Base-by-base conservation (phyloP, 2,888 invertebrate species). In the Venusia cambrica region DNA sequence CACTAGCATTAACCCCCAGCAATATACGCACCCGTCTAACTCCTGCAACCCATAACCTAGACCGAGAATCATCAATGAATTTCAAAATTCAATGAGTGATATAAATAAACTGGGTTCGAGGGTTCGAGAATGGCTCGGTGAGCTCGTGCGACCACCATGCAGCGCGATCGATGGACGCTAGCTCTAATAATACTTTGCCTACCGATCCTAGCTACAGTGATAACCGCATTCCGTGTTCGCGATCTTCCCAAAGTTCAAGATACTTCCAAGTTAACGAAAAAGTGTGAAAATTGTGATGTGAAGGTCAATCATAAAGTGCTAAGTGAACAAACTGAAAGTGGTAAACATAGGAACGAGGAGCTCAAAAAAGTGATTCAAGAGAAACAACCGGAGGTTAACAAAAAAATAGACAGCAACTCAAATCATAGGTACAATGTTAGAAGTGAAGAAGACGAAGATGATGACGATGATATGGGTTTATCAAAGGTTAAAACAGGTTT, bases 1-100 rank as follows among this genome's bases (percentile, higher is more conserved):
- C 66, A 91, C 54, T 90, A 89, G 53, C 89, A 91, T 67, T 91
- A 92, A 78, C 88, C 89, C 60, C 85, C 90, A 64, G 89, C 58
- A 62, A 64, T 68, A 73, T 69, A 69, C 74, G 69, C 66, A 67
- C 73, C 71, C 68, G 72, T 72, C 71, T 64, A 78, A 71, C 56
- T 54, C 53, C 60, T 57, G 56, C 52, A 57, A 63, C 61, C 57
- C 60, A 57, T 62, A 58, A 65, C 57, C 65, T 64, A 63, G 57
- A 64, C 64, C 64, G 57, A 51, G 61, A 62, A 63, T 55, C 62
- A 69, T 75, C 73, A 77, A 79, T 79, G 77, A 73, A 73, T 57
- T 55, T 58, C 57, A 54, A 54, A 61, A 59, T 59, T 63, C 62
- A 69, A 68, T 69, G 71, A 66, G 61, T 45, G 61, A 64, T 71